These are phyloP conservation scores for Coptodon rendalli DNA, from an alignment of 2,113 vertebrate genomes.

Conservation along the genomic window DNA sequence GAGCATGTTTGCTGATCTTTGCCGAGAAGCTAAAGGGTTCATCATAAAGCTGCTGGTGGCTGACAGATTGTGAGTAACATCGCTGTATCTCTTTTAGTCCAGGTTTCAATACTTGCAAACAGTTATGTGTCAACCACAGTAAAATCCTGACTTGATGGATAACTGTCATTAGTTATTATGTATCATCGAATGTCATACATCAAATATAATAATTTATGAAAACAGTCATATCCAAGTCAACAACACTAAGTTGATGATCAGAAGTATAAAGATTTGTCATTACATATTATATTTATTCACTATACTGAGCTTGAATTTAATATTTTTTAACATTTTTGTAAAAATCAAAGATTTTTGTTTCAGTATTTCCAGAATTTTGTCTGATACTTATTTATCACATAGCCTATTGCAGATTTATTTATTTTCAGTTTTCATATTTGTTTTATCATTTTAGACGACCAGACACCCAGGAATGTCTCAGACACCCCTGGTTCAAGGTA, in stretches of 20 bases:
- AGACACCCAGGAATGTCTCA: slow-evolving; percentile 84
- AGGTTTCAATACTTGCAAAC: neutral
- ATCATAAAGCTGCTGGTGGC: slow-evolving; percentile 93
- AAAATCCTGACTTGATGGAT: neutral
- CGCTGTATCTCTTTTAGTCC: neutral
- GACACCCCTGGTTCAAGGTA: slow-evolving; percentile 98
- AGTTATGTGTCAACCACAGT: neutral
- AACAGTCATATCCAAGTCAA: neutral
- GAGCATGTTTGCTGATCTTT: slow-evolving; percentile 86
- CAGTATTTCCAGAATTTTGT: neutral
- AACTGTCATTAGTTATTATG: neutral
- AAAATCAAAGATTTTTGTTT: neutral
- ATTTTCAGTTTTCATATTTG: neutral
- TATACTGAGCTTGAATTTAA: neutral
- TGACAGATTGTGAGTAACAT: slow-evolving; percentile 85
- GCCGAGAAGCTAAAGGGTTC: slow-evolving; percentile 90
- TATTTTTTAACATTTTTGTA: neutral
- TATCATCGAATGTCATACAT: neutral
- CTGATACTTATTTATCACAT: neutral
- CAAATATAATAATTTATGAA: neutral
- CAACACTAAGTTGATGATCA: neutral
- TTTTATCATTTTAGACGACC: slow-evolving; percentile 78
- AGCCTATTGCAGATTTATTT: neutral
- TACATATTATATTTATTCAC: neutral
- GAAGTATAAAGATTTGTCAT: neutral